Conservation (phyloP, 2,888 invertebrate species). For the Keiferia lycopersicella region DNA sequence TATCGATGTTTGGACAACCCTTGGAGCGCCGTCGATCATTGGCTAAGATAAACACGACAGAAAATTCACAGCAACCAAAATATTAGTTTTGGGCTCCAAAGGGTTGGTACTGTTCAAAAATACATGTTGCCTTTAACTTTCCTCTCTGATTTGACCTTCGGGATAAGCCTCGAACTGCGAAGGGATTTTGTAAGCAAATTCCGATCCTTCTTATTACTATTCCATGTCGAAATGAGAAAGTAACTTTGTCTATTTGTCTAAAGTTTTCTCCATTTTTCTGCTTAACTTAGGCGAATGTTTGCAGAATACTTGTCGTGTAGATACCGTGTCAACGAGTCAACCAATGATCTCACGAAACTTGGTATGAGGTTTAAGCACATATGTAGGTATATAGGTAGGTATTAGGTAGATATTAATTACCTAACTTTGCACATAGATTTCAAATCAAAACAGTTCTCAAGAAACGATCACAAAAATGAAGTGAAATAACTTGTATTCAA, state of each 20-base stretch:
- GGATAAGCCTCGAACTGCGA: slow-evolving; percentile 6
- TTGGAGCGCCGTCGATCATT: not conserved
- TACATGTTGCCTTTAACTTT: slow-evolving; percentile 12
- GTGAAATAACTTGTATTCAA: too few relatives aligned
- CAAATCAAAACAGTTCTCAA: too few relatives aligned
- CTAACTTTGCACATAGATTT: too few relatives aligned
- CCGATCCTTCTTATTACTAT: not conserved
- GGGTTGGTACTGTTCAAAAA: slow-evolving; percentile 5
- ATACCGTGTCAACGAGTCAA: too few relatives aligned
- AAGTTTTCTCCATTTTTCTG: not conserved
- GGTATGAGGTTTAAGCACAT: too few relatives aligned
- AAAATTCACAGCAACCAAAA: slow-evolving; percentile 5
- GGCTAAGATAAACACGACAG: slow-evolving; percentile 2
- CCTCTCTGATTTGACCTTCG: slow-evolving; percentile 3
- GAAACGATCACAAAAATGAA: too few relatives aligned
- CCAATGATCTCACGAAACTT: too few relatives aligned
- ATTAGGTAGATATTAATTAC: too few relatives aligned
- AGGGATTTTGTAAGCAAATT: slow-evolving; percentile 1
- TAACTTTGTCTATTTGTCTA: not conserved
- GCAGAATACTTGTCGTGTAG: too few relatives aligned
- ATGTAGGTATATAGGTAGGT: too few relatives aligned
- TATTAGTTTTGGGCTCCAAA: slow-evolving; percentile 7
- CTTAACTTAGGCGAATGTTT: too few relatives aligned
- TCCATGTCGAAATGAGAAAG: not conserved
- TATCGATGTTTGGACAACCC: not conserved